Conservation (phyloP, 30 jellyfish, hydroid and myxozoan genomes). For the Aurelia sp. region DNA sequence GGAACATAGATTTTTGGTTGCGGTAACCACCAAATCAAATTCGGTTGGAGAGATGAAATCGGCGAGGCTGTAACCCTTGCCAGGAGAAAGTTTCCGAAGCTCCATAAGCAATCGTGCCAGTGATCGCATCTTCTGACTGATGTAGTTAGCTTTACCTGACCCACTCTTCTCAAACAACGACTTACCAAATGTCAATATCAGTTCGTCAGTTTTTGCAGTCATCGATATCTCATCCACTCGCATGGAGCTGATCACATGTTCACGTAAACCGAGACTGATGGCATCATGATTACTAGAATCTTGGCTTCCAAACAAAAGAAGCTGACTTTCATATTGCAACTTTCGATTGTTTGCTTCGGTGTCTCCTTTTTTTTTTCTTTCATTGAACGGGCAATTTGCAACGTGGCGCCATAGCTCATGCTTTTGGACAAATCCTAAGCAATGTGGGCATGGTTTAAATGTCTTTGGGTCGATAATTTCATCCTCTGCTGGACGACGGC, state of each 20-base stretch:
- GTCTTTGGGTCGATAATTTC: too few species aligned
- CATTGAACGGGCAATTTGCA: too few species aligned
- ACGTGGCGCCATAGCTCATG: too few species aligned
- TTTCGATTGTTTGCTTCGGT: too few species aligned
- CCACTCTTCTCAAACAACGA: constrained; percentile 35
- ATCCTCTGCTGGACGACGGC: too few species aligned
- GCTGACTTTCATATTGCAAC: too few species aligned
- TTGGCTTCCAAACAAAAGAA: too few species aligned
- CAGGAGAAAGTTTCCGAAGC: constrained; percentile 20
- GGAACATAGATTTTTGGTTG: constrained; percentile 41
- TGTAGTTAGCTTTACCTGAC: constrained; percentile 20
- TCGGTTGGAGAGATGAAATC: constrained; percentile 3
- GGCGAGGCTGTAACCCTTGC: too few species aligned
- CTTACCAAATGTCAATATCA: constrained; percentile 37
- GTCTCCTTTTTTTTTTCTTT: too few species aligned
- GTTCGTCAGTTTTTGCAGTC: constrained; percentile 26
- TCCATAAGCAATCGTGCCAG: constrained; percentile 61
- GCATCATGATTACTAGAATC: too few species aligned
- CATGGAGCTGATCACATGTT: constrained; percentile 36
- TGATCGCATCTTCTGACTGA: constrained; percentile 50
- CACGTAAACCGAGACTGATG: constrained; percentile 2
- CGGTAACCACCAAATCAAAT: constrained; percentile 35
- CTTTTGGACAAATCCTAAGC: too few species aligned
- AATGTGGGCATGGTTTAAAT: too few species aligned
- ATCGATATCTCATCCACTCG: constrained; percentile 32